Evolutionary conservation across 2,797 vertebrate genomes (phyloP), one percentile per base, ranked within the genome.

Genomic region (Pitangus sulphuratus): DNA sequence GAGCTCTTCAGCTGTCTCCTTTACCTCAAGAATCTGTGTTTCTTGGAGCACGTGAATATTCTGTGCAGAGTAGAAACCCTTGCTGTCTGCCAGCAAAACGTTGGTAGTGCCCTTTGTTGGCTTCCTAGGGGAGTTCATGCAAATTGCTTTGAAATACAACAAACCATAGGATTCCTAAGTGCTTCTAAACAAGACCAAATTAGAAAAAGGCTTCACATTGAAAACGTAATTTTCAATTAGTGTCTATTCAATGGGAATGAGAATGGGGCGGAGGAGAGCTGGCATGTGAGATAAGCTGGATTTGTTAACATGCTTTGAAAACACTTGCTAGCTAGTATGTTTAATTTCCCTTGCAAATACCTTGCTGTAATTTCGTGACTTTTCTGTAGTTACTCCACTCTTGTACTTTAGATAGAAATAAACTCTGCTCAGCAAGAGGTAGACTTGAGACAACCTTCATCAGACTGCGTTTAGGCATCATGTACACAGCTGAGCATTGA

Each of bases 191-290:
- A 97, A 96, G 95, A 92, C 47, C 42, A 91, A 97, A 97, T 98
- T 97, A 97, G 94, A 96, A 97, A 97, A 97, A 97, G 90, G 37
- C 75, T 98, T 97, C 94, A 93, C 87, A 94, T 60, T 95, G 96
- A 96, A 98, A 98, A 97, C 96, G 95, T 97, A 97, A 97, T 98
- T 98, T 98, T 98, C 97, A 98, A 97, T 98, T 98, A 98, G 92
- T 65, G 74, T 84, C 96, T 96, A 95, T 98, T 98, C 97, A 97
- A 83, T 81, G 87, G 92, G 96, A 97, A 96, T 82, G 33, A 60
- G 70, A 66, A 60, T 4, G 82, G 95, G 94, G 97, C 28, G 77
- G 94, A 84, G 84, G 90, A 77, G 74, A 95, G 79, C 69, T 93
- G 93, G 88, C 94, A 66, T 42, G 37, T 64, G 83, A 92, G 90